These are phyloP conservation scores for Microcebus tavaratra DNA, from an alignment of 2,113 vertebrate species.

Conservation along the genomic window DNA sequence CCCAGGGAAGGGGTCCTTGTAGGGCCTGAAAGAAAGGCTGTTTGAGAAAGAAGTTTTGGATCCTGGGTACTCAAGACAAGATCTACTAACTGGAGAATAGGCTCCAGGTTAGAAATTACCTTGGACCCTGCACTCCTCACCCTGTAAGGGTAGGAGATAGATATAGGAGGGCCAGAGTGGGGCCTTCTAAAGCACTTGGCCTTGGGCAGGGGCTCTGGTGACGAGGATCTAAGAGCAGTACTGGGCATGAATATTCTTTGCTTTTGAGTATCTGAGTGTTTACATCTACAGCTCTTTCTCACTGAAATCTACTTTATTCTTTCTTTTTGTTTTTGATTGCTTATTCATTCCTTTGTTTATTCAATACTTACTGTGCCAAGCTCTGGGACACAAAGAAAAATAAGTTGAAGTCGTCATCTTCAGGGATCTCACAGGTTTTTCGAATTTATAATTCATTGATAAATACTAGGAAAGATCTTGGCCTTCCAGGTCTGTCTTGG, in stretches of 20 bases:
- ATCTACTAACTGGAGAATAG: neutral
- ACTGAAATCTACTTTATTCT: neutral
- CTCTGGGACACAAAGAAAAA: neutral
- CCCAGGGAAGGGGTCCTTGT: neutral
- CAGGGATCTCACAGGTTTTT: neutral
- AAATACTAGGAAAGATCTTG: neutral
- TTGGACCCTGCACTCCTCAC: neutral
- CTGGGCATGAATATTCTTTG: neutral
- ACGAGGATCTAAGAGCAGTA: neutral
- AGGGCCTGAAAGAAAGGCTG: neutral
- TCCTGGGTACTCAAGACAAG: neutral
- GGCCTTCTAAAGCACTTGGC: neutral
- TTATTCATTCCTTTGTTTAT: neutral
- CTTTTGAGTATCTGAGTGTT: neutral
- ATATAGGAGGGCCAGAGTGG: neutral
- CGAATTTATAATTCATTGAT: neutral
- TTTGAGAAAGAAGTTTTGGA: neutral
- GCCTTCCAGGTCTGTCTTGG: neutral
- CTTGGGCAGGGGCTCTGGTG: neutral
- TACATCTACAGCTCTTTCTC: neutral
- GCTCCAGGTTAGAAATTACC: neutral
- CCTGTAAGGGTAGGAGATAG: accelerated
- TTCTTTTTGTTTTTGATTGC: neutral
- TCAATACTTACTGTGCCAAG: neutral
- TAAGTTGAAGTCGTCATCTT: neutral